Evolutionary conservation across 2,888 invertebrate genomes (phyloP).

Genomic region (Morpho deidamia): DNA sequence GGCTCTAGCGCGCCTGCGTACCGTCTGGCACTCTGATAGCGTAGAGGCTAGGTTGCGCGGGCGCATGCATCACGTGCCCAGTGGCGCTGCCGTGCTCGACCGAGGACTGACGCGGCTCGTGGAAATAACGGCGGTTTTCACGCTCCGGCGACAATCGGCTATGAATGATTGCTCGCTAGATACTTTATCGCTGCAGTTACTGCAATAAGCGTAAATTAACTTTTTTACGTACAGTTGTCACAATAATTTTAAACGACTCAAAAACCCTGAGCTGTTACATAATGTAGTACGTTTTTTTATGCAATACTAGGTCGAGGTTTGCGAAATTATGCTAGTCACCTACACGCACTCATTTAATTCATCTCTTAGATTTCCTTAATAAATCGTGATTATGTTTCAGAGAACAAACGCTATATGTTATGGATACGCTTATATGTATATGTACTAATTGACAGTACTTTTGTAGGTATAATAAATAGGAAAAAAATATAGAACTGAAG

Average conservation of each 20-base stretch:
- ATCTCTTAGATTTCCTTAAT: too few relatives aligned
- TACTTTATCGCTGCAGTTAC: conserved; percentile 6
- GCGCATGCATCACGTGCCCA: conserved; percentile 67
- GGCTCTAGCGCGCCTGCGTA: conserved; percentile 65
- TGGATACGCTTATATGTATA: too few relatives aligned
- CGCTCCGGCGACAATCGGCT: conserved; percentile 43
- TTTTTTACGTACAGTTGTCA: background rate
- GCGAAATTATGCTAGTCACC: too few relatives aligned
- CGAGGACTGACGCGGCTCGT: conserved; percentile 43
- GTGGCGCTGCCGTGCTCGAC: conserved; percentile 52
- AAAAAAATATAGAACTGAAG: too few relatives aligned
- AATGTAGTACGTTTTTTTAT: background rate
- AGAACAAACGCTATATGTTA: too few relatives aligned
- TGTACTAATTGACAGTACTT: too few relatives aligned
- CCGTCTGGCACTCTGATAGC: conserved; percentile 45
- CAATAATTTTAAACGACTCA: background rate
- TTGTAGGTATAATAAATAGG: too few relatives aligned
- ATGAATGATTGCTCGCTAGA: conserved; percentile 18
- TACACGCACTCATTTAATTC: too few relatives aligned
- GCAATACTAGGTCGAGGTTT: background rate
- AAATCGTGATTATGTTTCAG: too few relatives aligned
- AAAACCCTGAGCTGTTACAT: background rate
- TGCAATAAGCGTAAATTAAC: background rate
- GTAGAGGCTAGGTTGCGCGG: conserved; percentile 41
- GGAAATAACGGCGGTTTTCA: conserved; percentile 62